Percentiles rank a stretch among this genome's conserved stretches.
These are phyloP conservation scores for Protodeltote pygarga DNA, from an alignment of 2,888 invertebrate species.

Conservation along the genomic window DNA sequence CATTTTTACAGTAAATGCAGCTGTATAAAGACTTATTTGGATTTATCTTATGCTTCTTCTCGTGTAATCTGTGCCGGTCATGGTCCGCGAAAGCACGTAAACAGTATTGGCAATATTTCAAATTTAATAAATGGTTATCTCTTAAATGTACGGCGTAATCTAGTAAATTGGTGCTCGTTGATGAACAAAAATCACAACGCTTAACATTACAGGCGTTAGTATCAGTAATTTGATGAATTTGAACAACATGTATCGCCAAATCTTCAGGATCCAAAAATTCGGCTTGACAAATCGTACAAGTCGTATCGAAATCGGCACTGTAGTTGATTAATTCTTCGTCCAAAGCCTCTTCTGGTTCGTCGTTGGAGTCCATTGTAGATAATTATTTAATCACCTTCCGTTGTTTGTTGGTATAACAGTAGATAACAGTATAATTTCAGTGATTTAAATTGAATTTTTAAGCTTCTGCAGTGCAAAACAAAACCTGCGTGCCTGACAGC, in stretches of 20 bases:
- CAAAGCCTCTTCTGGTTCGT: conserved; percentile 15
- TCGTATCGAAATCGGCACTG: conserved; percentile 28
- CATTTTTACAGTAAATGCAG: conserved; percentile 65
- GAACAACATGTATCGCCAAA: conserved; percentile 61
- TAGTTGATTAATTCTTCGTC: conserved; percentile 15
- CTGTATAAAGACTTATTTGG: conserved; percentile 30
- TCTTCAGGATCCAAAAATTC: conserved; percentile 74
- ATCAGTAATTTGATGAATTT: conserved; percentile 56
- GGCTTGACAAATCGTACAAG: conserved; percentile 39
- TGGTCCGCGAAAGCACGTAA: conserved; percentile 57
- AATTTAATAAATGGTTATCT: conserved; percentile 56
- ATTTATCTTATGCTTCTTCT: conserved; percentile 55
- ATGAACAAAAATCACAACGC: conserved; percentile 63
- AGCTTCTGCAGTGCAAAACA: no score
- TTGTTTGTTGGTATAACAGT: no score
- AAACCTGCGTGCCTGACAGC: no score
- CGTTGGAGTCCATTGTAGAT: conserved; percentile 23
- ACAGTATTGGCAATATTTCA: conserved; percentile 64
- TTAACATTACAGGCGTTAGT: conserved; percentile 5
- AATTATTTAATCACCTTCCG: conserved; percentile 21
- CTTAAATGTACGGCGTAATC: conserved; percentile 64
- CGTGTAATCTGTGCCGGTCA: conserved; percentile 49
- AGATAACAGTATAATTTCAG: no score
- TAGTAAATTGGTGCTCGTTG: conserved; percentile 50
- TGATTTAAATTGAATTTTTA: no score